Base-by-base conservation (phyloP, 2,888 invertebrate species). In the Athripsodes cinereus region DNA sequence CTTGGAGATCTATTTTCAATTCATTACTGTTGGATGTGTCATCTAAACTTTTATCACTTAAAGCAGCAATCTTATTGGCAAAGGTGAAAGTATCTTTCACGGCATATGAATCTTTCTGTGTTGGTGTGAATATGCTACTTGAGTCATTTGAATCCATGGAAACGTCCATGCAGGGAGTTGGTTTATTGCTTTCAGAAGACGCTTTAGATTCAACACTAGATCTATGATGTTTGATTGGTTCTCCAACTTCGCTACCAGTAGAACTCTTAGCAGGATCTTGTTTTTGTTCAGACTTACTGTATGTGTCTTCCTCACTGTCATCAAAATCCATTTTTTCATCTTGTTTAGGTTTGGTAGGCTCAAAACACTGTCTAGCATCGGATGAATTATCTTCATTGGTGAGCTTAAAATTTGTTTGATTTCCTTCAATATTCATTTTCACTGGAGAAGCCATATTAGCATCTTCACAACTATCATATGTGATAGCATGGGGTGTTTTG, bases 161-260 rank as follows among this genome's bases (percentile, higher is more conserved):
- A 5, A 53, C 53, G 20, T 63, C 63, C 2, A 56, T 26, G 22
- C 22, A 55, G 13, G 22, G 31, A 1, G 19, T 22, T 22, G 26
- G 73, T 3, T 66, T 54, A 62, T 65, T 70, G 51, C 69, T 69
- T 65, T 75, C 74, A 13, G 69, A 60, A 2, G 72, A 69, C 62
- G 62, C 59, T 52, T 76, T 76, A 0, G 69, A 62, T 62, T 78
- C 78, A 53, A 78, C 73, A 11, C 74, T 69, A 61, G 78, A 77
- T 65, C 73, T 52, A 49, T 59, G 59, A 55, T 49, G 59, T 8
- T 22, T 44, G n/a, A 56, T 54, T 8, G 49, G 26, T 26, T 48
- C 55, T 20, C 26, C 55, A 21, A 53, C 55, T n/a, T 52, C 62
- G 35, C 55, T 52, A 40, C n/a, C 40, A 31, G 54, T 55, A 1